Conservation (phyloP, 2,113 vertebrate species). For the Neogobius melanostomus region DNA sequence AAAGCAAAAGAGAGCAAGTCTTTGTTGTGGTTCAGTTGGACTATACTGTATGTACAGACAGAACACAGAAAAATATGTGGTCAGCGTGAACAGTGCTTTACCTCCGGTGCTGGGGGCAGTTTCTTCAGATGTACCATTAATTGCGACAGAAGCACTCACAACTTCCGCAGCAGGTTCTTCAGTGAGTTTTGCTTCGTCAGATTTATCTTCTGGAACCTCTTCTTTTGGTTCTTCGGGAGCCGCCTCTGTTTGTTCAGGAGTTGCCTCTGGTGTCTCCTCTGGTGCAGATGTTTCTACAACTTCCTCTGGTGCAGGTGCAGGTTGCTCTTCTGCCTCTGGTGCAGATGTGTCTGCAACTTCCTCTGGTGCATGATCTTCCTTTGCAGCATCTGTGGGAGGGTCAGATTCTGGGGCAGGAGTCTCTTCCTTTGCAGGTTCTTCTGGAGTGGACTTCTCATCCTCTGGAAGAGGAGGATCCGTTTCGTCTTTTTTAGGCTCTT, state of each 20-base stretch:
- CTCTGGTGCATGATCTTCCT: not conserved
- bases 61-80: not conserved
- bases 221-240: slow-evolving; percentile 10
- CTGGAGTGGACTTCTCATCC: not conserved
- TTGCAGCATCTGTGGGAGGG: not conserved
- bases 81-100: slow-evolving; percentile 17
- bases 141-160: not conserved
- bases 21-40: too few species aligned
- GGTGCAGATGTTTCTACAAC: not conserved
- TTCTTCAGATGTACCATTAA: slow-evolving; percentile 32
- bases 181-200: not conserved
- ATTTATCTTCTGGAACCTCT: slow-evolving; percentile 12
- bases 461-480: not conserved
- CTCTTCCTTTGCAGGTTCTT: slow-evolving; percentile 2
- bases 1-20: slow-evolving; percentile 7
- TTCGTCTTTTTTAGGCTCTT: slow-evolving; percentile 32
- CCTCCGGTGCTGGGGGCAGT: slow-evolving; percentile 14
- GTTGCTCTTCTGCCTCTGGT: slow-evolving; percentile 3
- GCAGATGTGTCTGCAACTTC: not conserved
- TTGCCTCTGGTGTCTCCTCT: slow-evolving; percentile 30
- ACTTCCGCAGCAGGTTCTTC: slow-evolving; percentile 16
- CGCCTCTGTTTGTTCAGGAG: slow-evolving; percentile 26
- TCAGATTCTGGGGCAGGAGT: slow-evolving; percentile 4
- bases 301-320: slow-evolving; percentile 5
- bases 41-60: too few species aligned